These are phyloP conservation scores for Epinotia nisella DNA, from an alignment of 2,888 invertebrate genomes.

Conservation along the genomic window DNA sequence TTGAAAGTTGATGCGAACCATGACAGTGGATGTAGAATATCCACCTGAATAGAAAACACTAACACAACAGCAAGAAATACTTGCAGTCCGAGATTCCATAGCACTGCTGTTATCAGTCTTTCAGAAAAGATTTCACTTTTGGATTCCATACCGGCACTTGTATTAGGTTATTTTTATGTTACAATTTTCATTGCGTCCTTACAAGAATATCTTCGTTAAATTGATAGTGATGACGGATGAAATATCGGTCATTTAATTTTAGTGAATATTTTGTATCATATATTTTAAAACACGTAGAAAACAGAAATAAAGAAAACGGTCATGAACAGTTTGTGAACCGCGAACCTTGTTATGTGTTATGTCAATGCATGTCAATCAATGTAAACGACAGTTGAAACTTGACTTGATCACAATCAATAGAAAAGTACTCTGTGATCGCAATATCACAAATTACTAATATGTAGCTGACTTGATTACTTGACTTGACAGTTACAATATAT, in stretches of 20 bases:
- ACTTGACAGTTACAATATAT: too few species aligned
- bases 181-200: slow-evolving; percentile 7
- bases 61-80: slow-evolving; percentile 78
- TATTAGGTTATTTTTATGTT: slow-evolving; percentile 47
- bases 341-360: too few species aligned
- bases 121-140: slow-evolving; percentile 84
- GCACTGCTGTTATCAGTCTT: slow-evolving; percentile 85
- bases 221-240: not conserved
- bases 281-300: not conserved
- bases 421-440: too few species aligned
- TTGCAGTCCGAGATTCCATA: slow-evolving; percentile 85
- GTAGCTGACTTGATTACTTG: too few species aligned
- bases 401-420: too few species aligned
- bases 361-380: too few species aligned
- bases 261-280: not conserved
- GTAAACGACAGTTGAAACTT: too few species aligned
- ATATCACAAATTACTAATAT: too few species aligned
- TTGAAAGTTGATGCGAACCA: slow-evolving; percentile 87
- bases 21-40: slow-evolving; percentile 85
- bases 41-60: slow-evolving; percentile 85
- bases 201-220: not conserved
- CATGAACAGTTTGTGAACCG: too few species aligned
- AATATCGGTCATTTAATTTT: not conserved
- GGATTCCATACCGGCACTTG: slow-evolving; percentile 65
- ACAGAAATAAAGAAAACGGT: too few species aligned